Percentiles rank a stretch among this genome's conserved stretches.
Evolutionary conservation across 2,888 invertebrate species (phyloP).

Genomic region (Nephrotoma appendiculata): DNA sequence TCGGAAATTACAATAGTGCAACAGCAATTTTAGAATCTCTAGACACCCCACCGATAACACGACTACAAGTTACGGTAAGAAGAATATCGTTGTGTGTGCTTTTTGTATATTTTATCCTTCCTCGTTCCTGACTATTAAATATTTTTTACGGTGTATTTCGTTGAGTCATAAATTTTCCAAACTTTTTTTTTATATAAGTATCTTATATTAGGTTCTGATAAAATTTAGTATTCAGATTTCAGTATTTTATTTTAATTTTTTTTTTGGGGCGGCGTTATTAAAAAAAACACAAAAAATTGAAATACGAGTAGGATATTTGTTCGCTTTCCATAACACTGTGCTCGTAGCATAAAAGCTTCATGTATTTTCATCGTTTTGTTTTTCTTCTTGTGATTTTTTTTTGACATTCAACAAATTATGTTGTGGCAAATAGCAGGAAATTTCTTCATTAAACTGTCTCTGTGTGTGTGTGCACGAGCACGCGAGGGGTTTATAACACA

Average conservation of each 20-base stretch:
- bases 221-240: background rate
- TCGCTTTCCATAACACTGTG: background rate
- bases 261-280: background rate
- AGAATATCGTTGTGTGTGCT: background rate
- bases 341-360: background rate
- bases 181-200: background rate
- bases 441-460: background rate
- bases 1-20: conserved; percentile 33
- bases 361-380: background rate
- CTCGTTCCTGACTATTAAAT: background rate
- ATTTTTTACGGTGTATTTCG: background rate
- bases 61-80: conserved; percentile 30
- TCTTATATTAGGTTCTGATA: background rate
- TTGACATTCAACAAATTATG: background rate
- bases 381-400: background rate
- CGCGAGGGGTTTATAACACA: background rate
- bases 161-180: background rate
- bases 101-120: background rate
- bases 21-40: conserved; percentile 31
- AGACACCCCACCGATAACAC: conserved; percentile 30
- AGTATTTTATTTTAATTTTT: background rate
- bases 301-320: background rate
- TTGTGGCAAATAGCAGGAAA: background rate
- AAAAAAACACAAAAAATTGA: background rate
- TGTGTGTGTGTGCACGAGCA: background rate